Conservation (phyloP, 2,797 vertebrate genomes). For the Sardinella longiceps region DNA sequence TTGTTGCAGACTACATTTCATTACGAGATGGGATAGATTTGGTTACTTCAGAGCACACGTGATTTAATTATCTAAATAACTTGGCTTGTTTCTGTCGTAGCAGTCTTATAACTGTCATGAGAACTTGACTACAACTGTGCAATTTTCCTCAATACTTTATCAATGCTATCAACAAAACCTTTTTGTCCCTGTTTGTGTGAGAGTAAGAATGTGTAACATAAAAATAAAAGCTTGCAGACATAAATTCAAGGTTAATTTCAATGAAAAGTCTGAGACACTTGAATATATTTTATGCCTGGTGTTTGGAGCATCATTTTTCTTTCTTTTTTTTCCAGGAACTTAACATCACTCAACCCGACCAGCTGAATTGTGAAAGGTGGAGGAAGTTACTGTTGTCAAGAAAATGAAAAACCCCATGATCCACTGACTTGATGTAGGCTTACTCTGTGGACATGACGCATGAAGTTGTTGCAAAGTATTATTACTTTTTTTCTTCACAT, state of each 20-base stretch:
- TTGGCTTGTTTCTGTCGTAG: neutral
- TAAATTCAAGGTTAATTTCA: neutral
- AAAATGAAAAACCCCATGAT: neutral
- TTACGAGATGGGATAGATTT: constrained; percentile 53
- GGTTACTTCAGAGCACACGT: neutral
- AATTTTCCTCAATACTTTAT: too few relatives aligned
- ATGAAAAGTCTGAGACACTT: neutral
- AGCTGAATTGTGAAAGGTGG: too few relatives aligned
- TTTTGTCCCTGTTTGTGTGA: neutral
- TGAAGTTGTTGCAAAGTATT: neutral
- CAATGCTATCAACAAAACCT: too few relatives aligned
- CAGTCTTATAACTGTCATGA: too few relatives aligned
- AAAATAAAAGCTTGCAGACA: neutral
- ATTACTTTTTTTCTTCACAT: neutral
- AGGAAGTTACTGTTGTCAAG: too few relatives aligned
- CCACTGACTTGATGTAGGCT: neutral
- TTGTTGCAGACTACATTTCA: constrained; percentile 53
- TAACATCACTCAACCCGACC: too few relatives aligned
- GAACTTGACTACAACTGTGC: too few relatives aligned
- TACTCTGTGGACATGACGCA: neutral
- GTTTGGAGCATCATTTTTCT: too few relatives aligned
- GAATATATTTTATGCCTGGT: too few relatives aligned
- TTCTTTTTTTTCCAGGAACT: too few relatives aligned
- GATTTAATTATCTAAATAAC: neutral
- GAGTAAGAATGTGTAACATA: neutral